phyloP scores from a whole-genome alignment of 2,888 invertebrate species.

The Aphodius granarius region DNA sequence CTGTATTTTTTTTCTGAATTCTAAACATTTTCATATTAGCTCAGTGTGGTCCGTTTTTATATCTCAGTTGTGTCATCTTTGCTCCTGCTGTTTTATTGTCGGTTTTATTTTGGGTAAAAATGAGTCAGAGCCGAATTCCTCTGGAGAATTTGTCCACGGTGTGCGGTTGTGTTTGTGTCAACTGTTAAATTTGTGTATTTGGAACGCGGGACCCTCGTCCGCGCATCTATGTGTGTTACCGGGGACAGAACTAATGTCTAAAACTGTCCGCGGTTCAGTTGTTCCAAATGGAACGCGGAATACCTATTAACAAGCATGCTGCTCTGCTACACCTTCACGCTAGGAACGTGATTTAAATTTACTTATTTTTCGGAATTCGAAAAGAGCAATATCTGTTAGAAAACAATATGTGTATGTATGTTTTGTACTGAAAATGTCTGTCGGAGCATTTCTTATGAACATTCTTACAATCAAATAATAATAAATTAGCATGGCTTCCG shows the following conservation, averaged over 20 bases:
- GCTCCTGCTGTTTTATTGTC: background rate
- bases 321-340: too few species aligned
- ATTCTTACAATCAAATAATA: too few species aligned
- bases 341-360: too few species aligned
- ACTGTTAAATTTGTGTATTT: background rate
- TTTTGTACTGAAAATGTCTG: too few species aligned
- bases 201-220: background rate
- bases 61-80: background rate
- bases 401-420: too few species aligned
- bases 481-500: too few species aligned
- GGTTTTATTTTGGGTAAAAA: background rate
- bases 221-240: background rate
- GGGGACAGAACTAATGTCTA: background rate
- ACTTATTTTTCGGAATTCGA: background rate
- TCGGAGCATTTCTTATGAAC: too few species aligned
- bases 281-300: background rate
- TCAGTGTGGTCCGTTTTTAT: too few species aligned
- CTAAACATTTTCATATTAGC: too few species aligned
- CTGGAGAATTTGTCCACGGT: background rate
- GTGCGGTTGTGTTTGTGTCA: background rate
- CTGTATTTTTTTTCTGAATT: too few species aligned
- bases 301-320: background rate
- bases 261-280: background rate
- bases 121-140: background rate
- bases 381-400: too few species aligned